Percentiles rank a stretch among this genome's conserved stretches.
Evolutionary conservation across 2,888 invertebrate species (phyloP).

Genomic region (Venusia cambrica): DNA sequence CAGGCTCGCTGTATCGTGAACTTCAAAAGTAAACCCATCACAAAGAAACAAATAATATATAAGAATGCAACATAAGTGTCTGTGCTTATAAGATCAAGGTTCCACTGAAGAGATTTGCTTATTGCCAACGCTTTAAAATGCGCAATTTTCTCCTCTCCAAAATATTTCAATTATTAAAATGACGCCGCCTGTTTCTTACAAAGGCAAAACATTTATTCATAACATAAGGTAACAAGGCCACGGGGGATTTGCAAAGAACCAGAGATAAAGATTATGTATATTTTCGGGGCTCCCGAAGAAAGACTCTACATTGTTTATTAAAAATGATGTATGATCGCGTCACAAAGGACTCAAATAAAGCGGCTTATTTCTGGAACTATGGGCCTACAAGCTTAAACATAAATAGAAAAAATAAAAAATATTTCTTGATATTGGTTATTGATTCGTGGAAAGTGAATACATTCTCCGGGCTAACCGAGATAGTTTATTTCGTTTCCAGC

Average conservation of each 20-base stretch:
- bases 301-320: constrained; percentile 27
- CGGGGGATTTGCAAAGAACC: constrained; percentile 19
- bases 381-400: not conserved
- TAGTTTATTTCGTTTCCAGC: too few species aligned
- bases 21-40: too few species aligned
- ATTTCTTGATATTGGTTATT: constrained; percentile 2
- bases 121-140: too few species aligned
- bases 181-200: constrained; percentile 9
- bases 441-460: too few species aligned
- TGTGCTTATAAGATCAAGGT: too few species aligned
- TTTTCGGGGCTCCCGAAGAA: constrained; percentile 21
- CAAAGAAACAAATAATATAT: too few species aligned
- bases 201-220: constrained; percentile 10
- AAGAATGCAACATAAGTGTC: too few species aligned
- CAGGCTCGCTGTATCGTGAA: too few species aligned
- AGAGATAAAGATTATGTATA: constrained; percentile 22
- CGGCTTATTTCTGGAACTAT: constrained; percentile 8
- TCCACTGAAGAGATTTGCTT: too few species aligned
- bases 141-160: too few species aligned
- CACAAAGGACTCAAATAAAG: constrained; percentile 19
- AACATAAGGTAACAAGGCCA: constrained; percentile 17
- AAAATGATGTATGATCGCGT: constrained; percentile 27
- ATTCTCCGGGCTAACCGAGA: too few species aligned
- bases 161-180: constrained; percentile 4
- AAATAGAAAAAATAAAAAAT: not conserved